phyloP scores from a whole-genome alignment of 1,140 invertebrate species.

The Nasonia vitripennis region DNA sequence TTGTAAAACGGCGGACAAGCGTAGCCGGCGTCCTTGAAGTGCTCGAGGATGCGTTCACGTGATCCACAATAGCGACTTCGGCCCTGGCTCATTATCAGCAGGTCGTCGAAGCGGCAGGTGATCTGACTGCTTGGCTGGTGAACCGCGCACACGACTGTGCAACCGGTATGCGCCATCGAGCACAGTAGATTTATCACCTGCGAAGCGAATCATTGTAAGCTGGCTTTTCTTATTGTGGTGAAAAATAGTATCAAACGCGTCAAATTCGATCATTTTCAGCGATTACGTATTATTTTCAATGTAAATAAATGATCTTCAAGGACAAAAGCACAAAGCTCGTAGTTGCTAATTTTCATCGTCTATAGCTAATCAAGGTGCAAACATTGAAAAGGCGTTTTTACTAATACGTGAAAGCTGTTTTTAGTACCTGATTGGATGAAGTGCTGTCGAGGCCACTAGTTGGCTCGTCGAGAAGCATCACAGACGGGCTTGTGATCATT shows the following conservation, averaged over 20 bases:
- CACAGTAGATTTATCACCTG: conserved; percentile 79
- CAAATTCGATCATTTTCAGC: no score
- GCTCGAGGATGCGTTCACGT: conserved; percentile 73
- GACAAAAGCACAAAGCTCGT: no score
- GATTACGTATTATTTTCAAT: no score
- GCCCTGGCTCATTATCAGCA: conserved; percentile 78
- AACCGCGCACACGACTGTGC: conserved; percentile 89
- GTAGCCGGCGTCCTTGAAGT: conserved; percentile 75
- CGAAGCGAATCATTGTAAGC: neutral
- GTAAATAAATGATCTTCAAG: no score
- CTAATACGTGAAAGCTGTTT: neutral
- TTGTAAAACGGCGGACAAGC: conserved; percentile 82
- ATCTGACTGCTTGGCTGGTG: conserved; percentile 93
- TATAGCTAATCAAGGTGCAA: neutral
- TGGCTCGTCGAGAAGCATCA: conserved; percentile 83
- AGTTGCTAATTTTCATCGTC: neutral
- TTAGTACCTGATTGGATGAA: conserved; percentile 80
- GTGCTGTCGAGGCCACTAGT: conserved; percentile 86
- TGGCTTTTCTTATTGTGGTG: neutral
- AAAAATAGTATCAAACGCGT: neutral
- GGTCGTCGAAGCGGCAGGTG: conserved; percentile 83
- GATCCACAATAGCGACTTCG: conserved; percentile 78
- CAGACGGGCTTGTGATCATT: conserved; percentile 86
- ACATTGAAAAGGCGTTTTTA: no score
- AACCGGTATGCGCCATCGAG: conserved; percentile 81